phyloP scores from a whole-genome alignment of 2,888 invertebrate species.

The Cryptosula pallasiana region DNA sequence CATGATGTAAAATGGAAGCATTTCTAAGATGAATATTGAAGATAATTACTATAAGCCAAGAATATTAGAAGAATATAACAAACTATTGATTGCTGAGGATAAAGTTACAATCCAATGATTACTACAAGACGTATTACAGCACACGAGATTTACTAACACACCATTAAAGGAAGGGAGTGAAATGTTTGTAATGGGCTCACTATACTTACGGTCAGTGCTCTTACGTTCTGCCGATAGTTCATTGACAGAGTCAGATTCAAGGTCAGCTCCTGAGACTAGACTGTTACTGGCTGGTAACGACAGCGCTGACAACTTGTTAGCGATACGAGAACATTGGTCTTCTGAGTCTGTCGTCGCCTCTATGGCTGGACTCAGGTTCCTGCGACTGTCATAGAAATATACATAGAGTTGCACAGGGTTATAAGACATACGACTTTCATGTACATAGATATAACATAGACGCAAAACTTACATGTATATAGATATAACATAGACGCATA shows the following conservation, averaged over 20 bases:
- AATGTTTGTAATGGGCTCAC: neutral
- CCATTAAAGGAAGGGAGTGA: neutral
- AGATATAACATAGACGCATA: no score
- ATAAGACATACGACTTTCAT: no score
- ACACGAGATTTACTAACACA: neutral
- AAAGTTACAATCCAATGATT: no score
- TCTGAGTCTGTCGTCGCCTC: constrained; percentile 20
- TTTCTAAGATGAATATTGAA: no score
- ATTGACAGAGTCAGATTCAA: constrained; percentile 12
- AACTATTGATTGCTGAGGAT: no score
- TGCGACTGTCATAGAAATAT: neutral
- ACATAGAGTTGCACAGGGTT: no score
- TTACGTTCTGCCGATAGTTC: constrained; percentile 14
- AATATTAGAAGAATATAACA: no score
- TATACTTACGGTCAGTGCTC: constrained; percentile 9
- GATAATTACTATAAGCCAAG: no score
- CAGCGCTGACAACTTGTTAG: constrained; percentile 18
- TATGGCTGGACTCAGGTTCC: constrained; percentile 13
- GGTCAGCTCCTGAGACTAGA: constrained; percentile 18
- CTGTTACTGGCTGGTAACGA: constrained; percentile 8
- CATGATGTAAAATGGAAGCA: no score
- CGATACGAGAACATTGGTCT: constrained; percentile 12
- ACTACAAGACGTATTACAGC: no score
- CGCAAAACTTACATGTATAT: no score
- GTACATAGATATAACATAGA: no score